These are phyloP conservation scores for Emys orbicularis DNA, from an alignment of 2,797 vertebrate genomes.

Conservation along the genomic window DNA sequence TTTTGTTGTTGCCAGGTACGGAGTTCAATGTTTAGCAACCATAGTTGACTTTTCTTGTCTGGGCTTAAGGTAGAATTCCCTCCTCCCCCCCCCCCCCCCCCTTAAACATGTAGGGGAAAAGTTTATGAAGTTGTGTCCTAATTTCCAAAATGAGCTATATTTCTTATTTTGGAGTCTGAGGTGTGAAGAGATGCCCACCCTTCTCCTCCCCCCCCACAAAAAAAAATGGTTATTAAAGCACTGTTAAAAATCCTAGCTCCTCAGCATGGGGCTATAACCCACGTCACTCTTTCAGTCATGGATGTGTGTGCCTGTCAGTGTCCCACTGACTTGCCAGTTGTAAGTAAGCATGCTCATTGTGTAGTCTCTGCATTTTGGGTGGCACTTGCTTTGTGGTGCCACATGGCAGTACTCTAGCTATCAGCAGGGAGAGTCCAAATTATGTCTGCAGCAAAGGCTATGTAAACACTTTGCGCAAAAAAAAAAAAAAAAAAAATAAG, in stretches of 20 bases:
- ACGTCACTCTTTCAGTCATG: accelerated
- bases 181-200: not conserved
- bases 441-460: not conserved
- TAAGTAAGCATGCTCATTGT: not conserved
- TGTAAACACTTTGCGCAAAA: not conserved
- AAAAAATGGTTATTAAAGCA: not conserved
- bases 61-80: not conserved
- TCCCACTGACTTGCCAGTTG: not conserved
- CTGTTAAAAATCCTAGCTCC: not conserved
- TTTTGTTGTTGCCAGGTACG: not conserved
- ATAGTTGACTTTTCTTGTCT: not conserved
- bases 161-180: not conserved
- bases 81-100: no score
- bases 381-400: not conserved
- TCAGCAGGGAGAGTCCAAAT: not conserved
- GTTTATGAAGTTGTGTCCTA: not conserved
- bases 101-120: not conserved
- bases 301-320: not conserved
- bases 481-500: not conserved
- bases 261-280: not conserved
- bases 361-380: not conserved
- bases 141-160: not conserved
- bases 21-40: not conserved
- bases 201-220: accelerated
- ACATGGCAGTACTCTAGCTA: not conserved